Evolutionary conservation across 2,113 vertebrate species (phyloP), one percentile per base, ranked within the genome.

Genomic region (Stomatorhinus ivindoensis): DNA sequence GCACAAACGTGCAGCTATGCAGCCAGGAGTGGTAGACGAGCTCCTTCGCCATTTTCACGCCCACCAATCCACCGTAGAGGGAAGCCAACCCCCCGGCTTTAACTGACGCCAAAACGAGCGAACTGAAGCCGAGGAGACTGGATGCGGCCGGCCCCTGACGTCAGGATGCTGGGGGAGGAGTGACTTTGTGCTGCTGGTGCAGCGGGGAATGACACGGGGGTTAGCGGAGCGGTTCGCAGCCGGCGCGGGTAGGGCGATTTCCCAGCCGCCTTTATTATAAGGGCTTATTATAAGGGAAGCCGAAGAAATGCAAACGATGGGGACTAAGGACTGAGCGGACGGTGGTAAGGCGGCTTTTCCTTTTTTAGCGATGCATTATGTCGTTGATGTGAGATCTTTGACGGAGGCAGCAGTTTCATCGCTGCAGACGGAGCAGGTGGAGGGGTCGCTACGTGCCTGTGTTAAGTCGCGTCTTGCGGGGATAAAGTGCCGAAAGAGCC

Each of bases 111-210:
- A 39, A 80, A 83, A 19, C 88, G 50, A 73, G 50, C 88, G 73
- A 89, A 89, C 88, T 50, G 88, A 82, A 44, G 46, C 87, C 3
- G 61, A 69, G 87, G 61, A 88, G 87, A 65, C 42, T 65, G 87
- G 87, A 88, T 88, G 87, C 87, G 46, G 88, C 69, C 73, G 27
- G 86, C 27, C 58, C 80, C 19, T 91, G 91, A 91, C 91, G 91
- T 91, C 91, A 91, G 86, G 88, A 61, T 50, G 90, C 80, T n/a
- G 50, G 91, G 88, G 91, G 90, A 90, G 91, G 91, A 90, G 91
- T 91, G 91, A 90, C 89, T 89, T 89, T 89, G 87, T 84, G 90
- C 53, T 89, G 86, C 86, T 91, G 90, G 86, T 88, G 91, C 91
- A 91, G 89, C 86, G 85, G 90, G 90, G 76, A 86, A 86, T 88